Base-by-base conservation (phyloP, 2,888 invertebrate species). In the Microctonus aethiopoides region DNA sequence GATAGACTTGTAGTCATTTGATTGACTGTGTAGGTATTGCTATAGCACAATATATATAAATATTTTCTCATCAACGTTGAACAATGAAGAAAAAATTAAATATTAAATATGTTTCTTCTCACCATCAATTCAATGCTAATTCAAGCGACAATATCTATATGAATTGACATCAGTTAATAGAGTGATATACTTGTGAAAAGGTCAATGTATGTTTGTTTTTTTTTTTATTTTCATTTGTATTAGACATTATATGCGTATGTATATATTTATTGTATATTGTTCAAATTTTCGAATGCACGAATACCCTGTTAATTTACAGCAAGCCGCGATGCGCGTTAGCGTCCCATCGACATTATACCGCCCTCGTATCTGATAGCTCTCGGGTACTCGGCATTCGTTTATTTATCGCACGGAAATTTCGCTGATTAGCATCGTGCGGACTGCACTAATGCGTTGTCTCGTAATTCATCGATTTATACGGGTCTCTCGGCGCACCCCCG, bases 341-440 rank as follows among this genome's bases (percentile, higher is more conserved):
- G 78, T 79, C 79, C 79, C 76, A 78, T 80, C 79, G 79, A 79
- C 80, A 77, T 79, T 78, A 79, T 32, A 26, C 46, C 63, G 36
- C 56, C 54, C 65, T 65, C 56, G 65, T 54, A 65, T 65, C 65
- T 36, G 65, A 65, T 65, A 65, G 65, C 20, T 46, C 46, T 51
- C 20, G 29, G 63, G 52, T 63, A 22, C 39, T 16, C 63, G 79
- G 79, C 80, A 79, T 83, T 83, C 84, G 81, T 84, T 85, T 86
- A 85, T 86, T 86, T 85, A 86, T 86, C 81, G 85, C 81, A 84
- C 83, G 83, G 85, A 85, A 85, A 86, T 86, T 86, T 84, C 78
- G 83, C 86, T 86, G 85, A 86, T 86, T 86, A 86, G 86, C 83
- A 86, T 86, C 86, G 84, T 84, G 84, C 82, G 82, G 83, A 84